phyloP scores from a whole-genome alignment of 2,797 vertebrate species.

The Onychomys arenicola region DNA sequence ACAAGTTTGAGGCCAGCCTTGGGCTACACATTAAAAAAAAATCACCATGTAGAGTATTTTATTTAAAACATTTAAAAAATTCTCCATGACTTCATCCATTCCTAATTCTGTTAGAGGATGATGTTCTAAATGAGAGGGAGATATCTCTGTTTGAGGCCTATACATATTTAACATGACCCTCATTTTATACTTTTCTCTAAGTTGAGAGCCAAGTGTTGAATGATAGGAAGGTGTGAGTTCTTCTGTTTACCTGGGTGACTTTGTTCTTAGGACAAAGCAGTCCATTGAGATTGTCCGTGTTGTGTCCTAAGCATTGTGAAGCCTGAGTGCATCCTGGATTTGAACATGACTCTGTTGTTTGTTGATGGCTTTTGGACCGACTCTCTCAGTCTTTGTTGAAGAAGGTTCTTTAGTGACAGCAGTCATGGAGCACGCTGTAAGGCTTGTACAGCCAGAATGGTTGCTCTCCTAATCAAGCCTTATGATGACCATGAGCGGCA shows the following conservation, averaged over 20 bases:
- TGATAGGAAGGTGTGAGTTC: conserved; percentile 42
- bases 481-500: neutral
- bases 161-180: neutral
- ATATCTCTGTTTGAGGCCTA: neutral
- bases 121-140: neutral
- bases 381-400: conserved; percentile 32
- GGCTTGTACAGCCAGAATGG: conserved; percentile 27
- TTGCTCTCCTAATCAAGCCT: conserved; percentile 29
- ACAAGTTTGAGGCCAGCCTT: too few relatives aligned
- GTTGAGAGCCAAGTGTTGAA: conserved; percentile 44
- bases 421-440: neutral
- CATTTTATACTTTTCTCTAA: conserved; percentile 42
- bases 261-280: conserved; percentile 35
- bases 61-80: conserved; percentile 3
- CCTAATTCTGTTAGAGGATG: conserved; percentile 24
- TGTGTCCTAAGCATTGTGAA: neutral
- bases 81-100: neutral
- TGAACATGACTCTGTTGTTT: conserved; percentile 33
- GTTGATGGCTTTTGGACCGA: neutral
- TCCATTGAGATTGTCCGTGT: neutral
- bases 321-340: neutral
- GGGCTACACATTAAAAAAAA: too few relatives aligned
- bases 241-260: conserved; percentile 47
- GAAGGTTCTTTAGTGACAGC: conserved; percentile 28
- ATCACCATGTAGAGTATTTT: conserved; percentile 20